These are phyloP conservation scores for Opisthocomus hoazin DNA, from an alignment of 2,113 vertebrate genomes.

Conservation along the genomic window DNA sequence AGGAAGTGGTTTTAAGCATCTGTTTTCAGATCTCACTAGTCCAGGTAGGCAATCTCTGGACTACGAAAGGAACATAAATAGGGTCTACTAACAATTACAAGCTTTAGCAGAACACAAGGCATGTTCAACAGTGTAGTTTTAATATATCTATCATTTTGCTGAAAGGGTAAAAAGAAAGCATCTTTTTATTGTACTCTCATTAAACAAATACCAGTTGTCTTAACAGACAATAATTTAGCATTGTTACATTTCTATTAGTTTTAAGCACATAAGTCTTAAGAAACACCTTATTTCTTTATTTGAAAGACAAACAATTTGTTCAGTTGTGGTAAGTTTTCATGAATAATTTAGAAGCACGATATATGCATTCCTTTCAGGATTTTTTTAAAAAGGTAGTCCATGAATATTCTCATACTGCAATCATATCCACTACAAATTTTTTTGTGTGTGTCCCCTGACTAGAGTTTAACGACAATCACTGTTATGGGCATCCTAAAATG, in stretches of 20 bases:
- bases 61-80: neutral
- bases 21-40: neutral
- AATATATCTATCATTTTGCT: neutral
- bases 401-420: neutral
- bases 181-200: neutral
- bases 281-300: neutral
- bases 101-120: neutral
- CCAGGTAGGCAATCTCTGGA: neutral
- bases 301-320: neutral
- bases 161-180: neutral
- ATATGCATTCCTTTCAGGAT: neutral
- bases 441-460: neutral
- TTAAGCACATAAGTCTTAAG: neutral
- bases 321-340: fast-evolving
- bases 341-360: neutral
- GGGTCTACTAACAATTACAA: neutral
- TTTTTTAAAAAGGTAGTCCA: neutral
- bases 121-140: neutral
- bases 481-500: neutral
- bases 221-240: neutral
- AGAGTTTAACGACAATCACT: neutral
- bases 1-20: neutral
- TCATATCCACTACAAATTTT: neutral
- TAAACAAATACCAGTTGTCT: neutral
- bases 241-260: neutral